Evolutionary conservation across 2,113 vertebrate genomes (phyloP), one percentile per base, ranked within the genome.

Genomic region (Sorex araneus): DNA sequence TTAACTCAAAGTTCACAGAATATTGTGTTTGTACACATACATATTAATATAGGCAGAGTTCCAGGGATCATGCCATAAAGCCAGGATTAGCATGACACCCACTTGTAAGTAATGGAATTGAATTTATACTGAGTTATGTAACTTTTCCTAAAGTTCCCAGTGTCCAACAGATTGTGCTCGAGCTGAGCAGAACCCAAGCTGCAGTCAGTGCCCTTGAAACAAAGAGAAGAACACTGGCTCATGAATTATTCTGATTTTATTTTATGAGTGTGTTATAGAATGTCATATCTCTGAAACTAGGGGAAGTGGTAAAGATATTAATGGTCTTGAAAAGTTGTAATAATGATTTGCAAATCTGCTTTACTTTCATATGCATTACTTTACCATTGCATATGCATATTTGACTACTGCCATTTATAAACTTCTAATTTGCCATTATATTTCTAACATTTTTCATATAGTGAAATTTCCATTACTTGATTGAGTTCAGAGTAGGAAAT

Each of bases 391-490:
- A 71, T 71, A 86, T 66, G 75, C 28, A 66, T 67, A 28, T 69
- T 73, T 87, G 54, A 81, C 12, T 50, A 69, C 21, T 75, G 40
- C 57, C 23, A 15, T 84, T 63, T 75, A 81, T 28, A 69, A 36
- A 8, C 4, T 27, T 73, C 36, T 80, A 11, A 88, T 27, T 74
- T 80, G 54, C 71, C 8, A 30, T 11, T 27, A 19, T 63, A 74
- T 92, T 84, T 92, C 43, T 90, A 11, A 88, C 11, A 87, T 80
- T 25, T 86, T 71, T 76, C 66, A 60, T 27, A 5, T 54, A 87
- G 63, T 45, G 86, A 95, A 69, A 89, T 92, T 8, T 92, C 10
- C 43, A 83, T 69, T 87, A 81, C 64, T 75, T 76, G 27, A 45
- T 54, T 43, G 21, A 13, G 30, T 28, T 94, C 47, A 70, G 16